A percentile compares a stretch with the other conserved stretches of the same genome.
Conservation (phyloP, 1,140 invertebrate species). For the Mya arenaria region DNA sequence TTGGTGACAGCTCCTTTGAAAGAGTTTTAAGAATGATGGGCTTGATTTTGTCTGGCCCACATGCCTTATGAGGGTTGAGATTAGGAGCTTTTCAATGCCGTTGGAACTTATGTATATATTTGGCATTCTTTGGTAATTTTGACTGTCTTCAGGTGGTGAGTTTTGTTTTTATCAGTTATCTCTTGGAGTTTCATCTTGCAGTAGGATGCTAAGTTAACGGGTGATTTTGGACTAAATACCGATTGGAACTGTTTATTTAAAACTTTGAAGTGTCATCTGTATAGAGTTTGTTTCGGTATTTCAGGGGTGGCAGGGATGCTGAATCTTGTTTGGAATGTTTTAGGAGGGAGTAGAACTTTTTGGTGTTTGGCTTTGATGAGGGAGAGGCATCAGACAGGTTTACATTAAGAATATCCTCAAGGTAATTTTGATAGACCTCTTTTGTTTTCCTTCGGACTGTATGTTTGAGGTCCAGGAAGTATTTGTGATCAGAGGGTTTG, state of each 20-base stretch:
- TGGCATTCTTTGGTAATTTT: background rate
- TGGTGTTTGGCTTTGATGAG: background rate
- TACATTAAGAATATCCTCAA: background rate
- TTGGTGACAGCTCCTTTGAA: background rate
- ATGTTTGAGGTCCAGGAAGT: background rate
- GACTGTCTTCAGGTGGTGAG: background rate
- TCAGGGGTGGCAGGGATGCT: background rate
- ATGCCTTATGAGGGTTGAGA: slow-evolving; percentile 33
- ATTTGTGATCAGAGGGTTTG: background rate
- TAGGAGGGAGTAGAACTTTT: background rate
- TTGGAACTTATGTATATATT: slow-evolving; percentile 8
- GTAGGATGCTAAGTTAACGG: background rate
- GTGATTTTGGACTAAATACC: slow-evolving; percentile 2
- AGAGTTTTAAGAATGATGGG: slow-evolving; percentile 11
- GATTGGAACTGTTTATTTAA: slow-evolving; percentile 4
- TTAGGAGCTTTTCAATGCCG: slow-evolving; percentile 36
- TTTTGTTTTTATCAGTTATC: background rate
- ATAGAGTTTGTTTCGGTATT: background rate
- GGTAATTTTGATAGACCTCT: background rate
- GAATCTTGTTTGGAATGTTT: slow-evolving; percentile 6
- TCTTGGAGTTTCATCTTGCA: slow-evolving; percentile 27
- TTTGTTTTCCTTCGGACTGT: background rate
- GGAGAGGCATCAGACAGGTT: background rate
- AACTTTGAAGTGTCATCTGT: background rate
- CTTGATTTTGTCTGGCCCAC: slow-evolving; percentile 25